These are phyloP conservation scores for Damaliscus lunatus DNA, from an alignment of 2,113 vertebrate species.

Conservation along the genomic window DNA sequence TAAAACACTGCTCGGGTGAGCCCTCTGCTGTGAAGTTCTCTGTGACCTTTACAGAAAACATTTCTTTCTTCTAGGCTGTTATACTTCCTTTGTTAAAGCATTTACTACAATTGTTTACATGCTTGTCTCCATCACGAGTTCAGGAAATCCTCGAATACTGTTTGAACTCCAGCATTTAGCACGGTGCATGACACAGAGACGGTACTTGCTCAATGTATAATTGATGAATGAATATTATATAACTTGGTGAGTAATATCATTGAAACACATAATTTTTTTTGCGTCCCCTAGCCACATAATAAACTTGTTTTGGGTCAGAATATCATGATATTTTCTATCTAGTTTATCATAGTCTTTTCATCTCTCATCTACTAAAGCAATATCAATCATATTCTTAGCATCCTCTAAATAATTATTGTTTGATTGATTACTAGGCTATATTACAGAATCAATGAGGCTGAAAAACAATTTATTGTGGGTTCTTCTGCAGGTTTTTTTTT, in stretches of 20 bases:
- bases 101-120: neutral
- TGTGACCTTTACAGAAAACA: neutral
- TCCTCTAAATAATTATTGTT: neutral
- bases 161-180: neutral
- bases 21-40: neutral
- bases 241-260: neutral
- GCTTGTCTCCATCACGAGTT: neutral
- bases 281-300: neutral
- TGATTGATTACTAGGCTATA: neutral
- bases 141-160: neutral
- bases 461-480: neutral
- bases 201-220: neutral
- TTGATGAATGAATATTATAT: neutral
- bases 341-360: neutral
- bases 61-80: neutral
- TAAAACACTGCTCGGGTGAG: neutral
- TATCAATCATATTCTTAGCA: neutral
- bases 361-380: neutral
- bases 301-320: neutral
- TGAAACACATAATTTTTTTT: neutral
- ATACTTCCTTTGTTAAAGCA: neutral
- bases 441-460: neutral
- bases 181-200: neutral
- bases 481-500: neutral
- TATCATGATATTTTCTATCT: neutral